Base-by-base conservation (phyloP, 2,888 invertebrate genomes). In the Drosophila prolongata region DNA sequence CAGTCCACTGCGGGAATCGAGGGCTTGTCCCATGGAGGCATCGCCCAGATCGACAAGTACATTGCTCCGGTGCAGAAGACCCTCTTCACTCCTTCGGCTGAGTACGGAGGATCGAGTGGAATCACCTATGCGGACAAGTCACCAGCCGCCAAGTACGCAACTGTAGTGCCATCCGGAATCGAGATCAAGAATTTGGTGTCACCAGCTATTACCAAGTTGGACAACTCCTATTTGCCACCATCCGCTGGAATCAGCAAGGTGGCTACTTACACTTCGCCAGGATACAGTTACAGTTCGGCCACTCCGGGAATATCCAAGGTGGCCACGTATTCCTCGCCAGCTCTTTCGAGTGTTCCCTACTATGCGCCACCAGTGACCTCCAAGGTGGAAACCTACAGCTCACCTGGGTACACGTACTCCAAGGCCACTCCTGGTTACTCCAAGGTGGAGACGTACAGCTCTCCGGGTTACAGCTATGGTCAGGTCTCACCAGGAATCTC, bases 121-220 rank as follows among this genome's bases (percentile, higher is more conserved):
- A 88, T 91, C 40, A 83, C 87, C 4, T 92, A 92, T 74, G 90
- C 92, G 44, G 91, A 91, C 24, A 91, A 90, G 70, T 92, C 92
- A 0, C 92, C 92, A 43, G 90, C 91, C 24, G 89, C 92, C 2
- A 91, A 92, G 77, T 91, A 89, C 65, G 91, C 92, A 0, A 85
- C 87, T 0, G 90, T 93, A 79, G 88, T 90, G 35, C 92, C 92
- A 3, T 94, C 94, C 76, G 92, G 92, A 16, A 94, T 94, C 66
- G 94, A 94, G 75, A 94, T 94, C 67, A 92, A 93, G 8, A 94
- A 94, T 35, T 92, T 94, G 13, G 93, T 93, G 5, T 92, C 94
- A 1, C 94, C 94, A 4, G 89, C 76, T 1, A 56, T 91, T 3
- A 80, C 86, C 19, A 46, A 89, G n/a, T 16, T 74, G 50, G 70